Evolutionary conservation across 2,113 vertebrate genomes (phyloP).

Genomic region (Symphodus melops): DNA sequence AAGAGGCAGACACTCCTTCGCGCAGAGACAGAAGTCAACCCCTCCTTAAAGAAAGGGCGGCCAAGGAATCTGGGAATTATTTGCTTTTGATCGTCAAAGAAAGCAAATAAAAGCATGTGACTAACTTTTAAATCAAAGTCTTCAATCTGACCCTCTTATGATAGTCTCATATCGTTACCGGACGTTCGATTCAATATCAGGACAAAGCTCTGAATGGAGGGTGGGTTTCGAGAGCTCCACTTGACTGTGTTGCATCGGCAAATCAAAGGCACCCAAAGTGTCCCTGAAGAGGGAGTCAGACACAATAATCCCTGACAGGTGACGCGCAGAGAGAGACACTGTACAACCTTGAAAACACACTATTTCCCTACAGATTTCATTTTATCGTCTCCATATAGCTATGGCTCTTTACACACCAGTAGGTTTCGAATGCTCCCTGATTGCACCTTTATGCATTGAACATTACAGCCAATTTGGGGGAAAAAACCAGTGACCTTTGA

Average conservation of each 20-base stretch:
- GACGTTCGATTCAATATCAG: constrained; percentile 15
- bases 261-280: constrained; percentile 44
- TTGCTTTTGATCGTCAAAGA: not conserved
- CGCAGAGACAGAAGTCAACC: not conserved
- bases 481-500: constrained; percentile 63
- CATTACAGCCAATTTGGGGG: constrained; percentile 45
- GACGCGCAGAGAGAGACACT: constrained; percentile 25
- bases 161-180: not conserved
- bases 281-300: constrained; percentile 32
- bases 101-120: not conserved
- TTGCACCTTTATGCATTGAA: constrained; percentile 45
- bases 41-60: not conserved
- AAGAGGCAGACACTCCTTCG: constrained; percentile 1
- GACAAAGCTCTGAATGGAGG: constrained; percentile 17
- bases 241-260: constrained; percentile 44
- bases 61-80: not conserved
- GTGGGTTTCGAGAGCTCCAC: constrained; percentile 1
- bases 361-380: constrained; percentile 4
- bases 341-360: constrained; percentile 14
- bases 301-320: constrained; percentile 25
- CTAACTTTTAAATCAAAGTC: not conserved
- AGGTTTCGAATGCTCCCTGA: constrained; percentile 39
- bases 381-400: constrained; percentile 23
- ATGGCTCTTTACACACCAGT: constrained; percentile 26
- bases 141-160: not conserved